Evolutionary conservation across 2,888 invertebrate species (phyloP).

Genomic region (Dicycla oo): DNA sequence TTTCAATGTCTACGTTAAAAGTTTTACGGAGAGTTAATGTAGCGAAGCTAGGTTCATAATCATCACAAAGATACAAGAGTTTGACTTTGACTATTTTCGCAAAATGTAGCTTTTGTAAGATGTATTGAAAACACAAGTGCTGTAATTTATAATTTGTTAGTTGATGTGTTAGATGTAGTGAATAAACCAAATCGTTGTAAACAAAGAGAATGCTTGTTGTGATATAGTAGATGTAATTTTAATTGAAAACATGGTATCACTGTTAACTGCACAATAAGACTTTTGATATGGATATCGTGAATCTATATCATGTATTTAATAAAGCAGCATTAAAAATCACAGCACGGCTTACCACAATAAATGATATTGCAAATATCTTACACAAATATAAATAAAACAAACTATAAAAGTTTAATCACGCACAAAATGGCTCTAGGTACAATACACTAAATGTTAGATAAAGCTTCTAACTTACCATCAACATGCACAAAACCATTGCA

Average conservation of each 20-base stretch:
- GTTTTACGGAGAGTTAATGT: slow-evolving; percentile 76
- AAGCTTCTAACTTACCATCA: slow-evolving; percentile 76
- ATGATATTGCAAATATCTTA: slow-evolving; percentile 43
- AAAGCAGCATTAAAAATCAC: slow-evolving; percentile 44
- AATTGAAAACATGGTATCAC: slow-evolving; percentile 38
- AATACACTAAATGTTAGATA: slow-evolving; percentile 72
- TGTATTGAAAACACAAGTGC: slow-evolving; percentile 75
- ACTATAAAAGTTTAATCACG: slow-evolving; percentile 68
- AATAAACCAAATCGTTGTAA: slow-evolving; percentile 65
- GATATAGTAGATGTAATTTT: slow-evolving; percentile 62
- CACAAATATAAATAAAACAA: slow-evolving; percentile 44
- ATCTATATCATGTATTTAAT: slow-evolving; percentile 33
- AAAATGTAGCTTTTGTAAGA: slow-evolving; percentile 77
- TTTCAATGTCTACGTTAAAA: slow-evolving; percentile 74
- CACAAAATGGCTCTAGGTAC: slow-evolving; percentile 86
- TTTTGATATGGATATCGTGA: slow-evolving; percentile 48
- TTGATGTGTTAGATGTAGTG: slow-evolving; percentile 78
- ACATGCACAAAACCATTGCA: slow-evolving; percentile 83
- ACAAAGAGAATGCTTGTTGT: slow-evolving; percentile 74
- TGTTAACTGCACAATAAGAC: slow-evolving; percentile 48
- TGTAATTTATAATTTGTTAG: slow-evolving; percentile 71
- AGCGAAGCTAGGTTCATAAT: slow-evolving; percentile 84
- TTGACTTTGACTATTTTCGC: slow-evolving; percentile 89
- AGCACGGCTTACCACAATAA: slow-evolving; percentile 63
- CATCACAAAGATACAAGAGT: slow-evolving; percentile 88